Evolutionary conservation across 2,113 vertebrate species (phyloP), one percentile per base, ranked within the genome.

Genomic region (Mus spicilegus): DNA sequence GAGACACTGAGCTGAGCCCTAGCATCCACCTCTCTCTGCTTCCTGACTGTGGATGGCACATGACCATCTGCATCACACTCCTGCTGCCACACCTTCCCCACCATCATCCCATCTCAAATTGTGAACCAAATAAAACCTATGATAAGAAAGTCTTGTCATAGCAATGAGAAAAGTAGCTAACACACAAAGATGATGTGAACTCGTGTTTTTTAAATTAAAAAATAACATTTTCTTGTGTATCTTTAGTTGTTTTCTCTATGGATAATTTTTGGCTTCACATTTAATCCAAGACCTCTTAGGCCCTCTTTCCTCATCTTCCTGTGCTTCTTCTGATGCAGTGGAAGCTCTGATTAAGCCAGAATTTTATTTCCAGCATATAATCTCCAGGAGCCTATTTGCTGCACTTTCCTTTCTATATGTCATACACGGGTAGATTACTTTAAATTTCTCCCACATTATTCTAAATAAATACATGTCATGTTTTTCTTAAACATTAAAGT

Each of bases 291-390:
- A 16, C 39, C 14, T 78, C 36, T 92, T 39, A 87, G 4, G 6
- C 0, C 46, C 87, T 4, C 33, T 58, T 70, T 39, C 80, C 70
- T 95, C 80, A 65, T 61, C 70, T 94, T 14, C 4, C 54, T 90
- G 46, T 97, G 30, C 93, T 81, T 97, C 93, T 30, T 87, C 56
- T 85, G 54, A n/a, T 12, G 24, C 16, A 26, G 5, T n/a, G 69
- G 54, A 61, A 85, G 19, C 80, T 95, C 46, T 86, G 1, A 80
- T 24, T 82, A 8, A 93, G 58, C 16, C n/a, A 26, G 67, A 54
- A 69, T 92, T 93, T 22, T 76, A 24, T 91, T 93, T 78, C 69
- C 3, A 93, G 17, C 12, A 84, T 61, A 61, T 67, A 88, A 90
- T 80, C 42, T 76, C 69, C 51, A 67, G 30, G 36, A 77, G 46